Conservation (phyloP, 2,888 invertebrate species). For the Thyatira batis region DNA sequence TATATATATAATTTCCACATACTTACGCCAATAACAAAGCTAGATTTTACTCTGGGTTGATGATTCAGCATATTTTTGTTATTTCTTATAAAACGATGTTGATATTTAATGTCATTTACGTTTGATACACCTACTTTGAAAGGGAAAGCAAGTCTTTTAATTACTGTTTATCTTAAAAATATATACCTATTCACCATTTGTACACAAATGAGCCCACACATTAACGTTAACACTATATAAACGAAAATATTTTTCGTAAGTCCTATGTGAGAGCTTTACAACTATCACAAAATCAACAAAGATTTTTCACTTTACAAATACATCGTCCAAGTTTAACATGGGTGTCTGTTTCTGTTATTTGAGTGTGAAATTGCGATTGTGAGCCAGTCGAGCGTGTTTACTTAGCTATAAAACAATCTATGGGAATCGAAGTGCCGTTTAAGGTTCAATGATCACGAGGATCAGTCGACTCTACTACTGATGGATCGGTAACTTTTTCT, state of each 20-base stretch:
- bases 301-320: background rate
- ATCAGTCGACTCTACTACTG: conserved; percentile 44
- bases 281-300: background rate
- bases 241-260: background rate
- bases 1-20: background rate
- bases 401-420: conserved; percentile 44
- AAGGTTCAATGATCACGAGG: conserved; percentile 62
- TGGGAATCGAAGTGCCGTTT: conserved; percentile 42
- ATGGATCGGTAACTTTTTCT: conserved; percentile 55
- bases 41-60: background rate
- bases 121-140: too few species aligned
- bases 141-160: too few species aligned
- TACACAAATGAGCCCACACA: too few species aligned
- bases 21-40: too few species aligned
- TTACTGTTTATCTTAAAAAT: too few species aligned
- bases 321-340: background rate
- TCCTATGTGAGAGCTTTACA: background rate
- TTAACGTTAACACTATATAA: background rate
- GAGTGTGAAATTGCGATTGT: conserved; percentile 56
- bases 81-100: background rate
- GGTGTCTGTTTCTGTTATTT: conserved; percentile 46
- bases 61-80: background rate
- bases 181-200: too few species aligned
- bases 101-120: too few species aligned
- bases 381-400: conserved; percentile 45